Percentiles rank a stretch among this genome's conserved stretches.
Evolutionary conservation across 2,888 invertebrate genomes (phyloP).

Genomic region (Drosophila helvetica): DNA sequence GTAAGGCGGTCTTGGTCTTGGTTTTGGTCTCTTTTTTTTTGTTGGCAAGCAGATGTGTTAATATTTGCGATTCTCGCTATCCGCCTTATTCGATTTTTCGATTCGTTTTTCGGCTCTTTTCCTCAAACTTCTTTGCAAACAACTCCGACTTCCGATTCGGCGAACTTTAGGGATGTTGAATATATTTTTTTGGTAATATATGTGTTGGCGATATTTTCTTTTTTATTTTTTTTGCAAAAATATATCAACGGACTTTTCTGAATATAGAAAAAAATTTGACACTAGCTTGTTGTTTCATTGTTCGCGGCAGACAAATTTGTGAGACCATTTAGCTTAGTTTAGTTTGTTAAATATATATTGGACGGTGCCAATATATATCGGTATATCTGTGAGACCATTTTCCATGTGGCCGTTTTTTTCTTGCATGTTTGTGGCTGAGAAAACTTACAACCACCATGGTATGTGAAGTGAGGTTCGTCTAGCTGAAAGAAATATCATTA

Average conservation of each 20-base stretch:
- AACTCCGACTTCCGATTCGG: slow-evolving; percentile 54
- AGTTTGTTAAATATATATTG: too few relatives aligned
- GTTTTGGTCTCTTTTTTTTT: slow-evolving; percentile 16
- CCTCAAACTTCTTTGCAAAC: slow-evolving; percentile 18
- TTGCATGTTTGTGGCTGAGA: too few relatives aligned
- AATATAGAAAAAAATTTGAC: neutral
- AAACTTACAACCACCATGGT: too few relatives aligned
- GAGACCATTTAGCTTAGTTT: too few relatives aligned
- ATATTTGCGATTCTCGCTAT: slow-evolving; percentile 51
- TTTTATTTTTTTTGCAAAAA: neutral
- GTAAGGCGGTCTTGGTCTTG: slow-evolving; percentile 3
- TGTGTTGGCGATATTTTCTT: neutral
- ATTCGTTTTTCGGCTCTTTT: slow-evolving; percentile 7
- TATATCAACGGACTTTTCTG: neutral
- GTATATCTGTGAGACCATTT: too few relatives aligned
- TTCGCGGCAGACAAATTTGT: neutral
- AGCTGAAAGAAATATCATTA: too few relatives aligned
- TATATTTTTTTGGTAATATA: neutral
- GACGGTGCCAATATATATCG: too few relatives aligned
- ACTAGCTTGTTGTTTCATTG: neutral
- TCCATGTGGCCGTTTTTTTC: too few relatives aligned
- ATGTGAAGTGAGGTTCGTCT: too few relatives aligned
- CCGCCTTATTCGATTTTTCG: slow-evolving; percentile 50
- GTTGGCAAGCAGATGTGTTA: slow-evolving; percentile 43
- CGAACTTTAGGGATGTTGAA: neutral